These are phyloP conservation scores for Pachyramphus minor DNA, from an alignment of 2,113 vertebrate species.

Conservation along the genomic window DNA sequence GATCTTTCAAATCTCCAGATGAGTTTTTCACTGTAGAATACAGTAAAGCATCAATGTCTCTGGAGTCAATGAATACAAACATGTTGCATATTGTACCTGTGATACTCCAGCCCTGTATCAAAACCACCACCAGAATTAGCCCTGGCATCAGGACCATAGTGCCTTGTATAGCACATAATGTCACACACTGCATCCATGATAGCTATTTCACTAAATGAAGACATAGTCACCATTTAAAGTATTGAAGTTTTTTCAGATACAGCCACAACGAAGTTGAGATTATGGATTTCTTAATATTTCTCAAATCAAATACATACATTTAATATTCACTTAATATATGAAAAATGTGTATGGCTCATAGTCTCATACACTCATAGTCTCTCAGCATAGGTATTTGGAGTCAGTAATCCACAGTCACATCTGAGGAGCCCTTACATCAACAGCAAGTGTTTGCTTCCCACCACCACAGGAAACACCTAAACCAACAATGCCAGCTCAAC, in stretches of 20 bases:
- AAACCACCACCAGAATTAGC: background rate
- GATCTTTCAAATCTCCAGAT: background rate
- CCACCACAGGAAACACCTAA: background rate
- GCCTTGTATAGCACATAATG: background rate
- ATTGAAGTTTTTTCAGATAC: background rate
- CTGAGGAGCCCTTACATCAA: background rate
- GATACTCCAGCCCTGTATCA: background rate
- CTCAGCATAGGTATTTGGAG: background rate
- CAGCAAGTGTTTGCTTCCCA: background rate
- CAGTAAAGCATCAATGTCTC: background rate
- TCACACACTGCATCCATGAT: background rate
- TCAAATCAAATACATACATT: background rate
- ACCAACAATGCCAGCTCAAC: background rate
- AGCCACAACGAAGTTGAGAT: background rate
- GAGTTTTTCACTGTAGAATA: background rate
- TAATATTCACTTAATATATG: background rate
- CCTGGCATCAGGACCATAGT: background rate
- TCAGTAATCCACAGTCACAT: background rate
- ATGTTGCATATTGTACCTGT: background rate
- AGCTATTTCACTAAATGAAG: background rate
- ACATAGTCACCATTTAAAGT: background rate
- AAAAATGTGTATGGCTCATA: background rate
- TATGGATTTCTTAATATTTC: background rate
- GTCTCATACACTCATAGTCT: background rate
- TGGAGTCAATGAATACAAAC: background rate